Percentiles rank a stretch among this genome's conserved stretches.
These are phyloP conservation scores for Argynnis bischoffii DNA, from an alignment of 2,888 invertebrate species.

Conservation along the genomic window DNA sequence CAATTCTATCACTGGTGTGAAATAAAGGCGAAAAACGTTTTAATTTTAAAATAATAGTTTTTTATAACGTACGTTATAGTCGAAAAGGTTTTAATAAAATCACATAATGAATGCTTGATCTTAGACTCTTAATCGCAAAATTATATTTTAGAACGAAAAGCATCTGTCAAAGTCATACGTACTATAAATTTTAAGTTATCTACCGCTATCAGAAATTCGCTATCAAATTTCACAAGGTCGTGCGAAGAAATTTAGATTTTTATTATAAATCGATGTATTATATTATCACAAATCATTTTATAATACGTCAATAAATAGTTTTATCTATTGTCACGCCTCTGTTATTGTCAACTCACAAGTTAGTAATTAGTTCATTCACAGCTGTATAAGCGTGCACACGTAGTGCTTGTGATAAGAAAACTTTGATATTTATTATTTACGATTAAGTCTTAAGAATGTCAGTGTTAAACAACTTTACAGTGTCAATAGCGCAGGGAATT, in stretches of 20 bases:
- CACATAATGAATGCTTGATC: too few species aligned
- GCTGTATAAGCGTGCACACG: constrained; percentile 29
- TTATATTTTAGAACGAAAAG: constrained; percentile 1
- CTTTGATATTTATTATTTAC: constrained; percentile 32
- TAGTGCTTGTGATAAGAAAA: constrained; percentile 37
- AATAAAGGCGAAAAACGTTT: too few species aligned
- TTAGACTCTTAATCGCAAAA: not conserved
- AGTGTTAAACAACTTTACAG: constrained; percentile 71
- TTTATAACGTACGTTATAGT: too few species aligned
- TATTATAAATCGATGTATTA: constrained; percentile 7
- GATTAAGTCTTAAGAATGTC: constrained; percentile 57
- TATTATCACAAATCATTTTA: constrained; percentile 13
- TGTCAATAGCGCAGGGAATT: constrained; percentile 66
- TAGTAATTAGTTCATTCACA: constrained; percentile 43
- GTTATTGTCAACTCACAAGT: constrained; percentile 36
- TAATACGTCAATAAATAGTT: constrained; percentile 20
- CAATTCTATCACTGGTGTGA: too few species aligned
- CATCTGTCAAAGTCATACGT: constrained; percentile 19
- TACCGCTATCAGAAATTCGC: constrained; percentile 5
- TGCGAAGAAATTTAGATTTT: not conserved
- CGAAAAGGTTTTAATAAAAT: too few species aligned
- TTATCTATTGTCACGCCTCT: constrained; percentile 59
- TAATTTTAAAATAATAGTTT: too few species aligned
- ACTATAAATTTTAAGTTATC: constrained; percentile 1
- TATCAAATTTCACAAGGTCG: constrained; percentile 19